These are phyloP conservation scores for Drosophila mauritiana DNA, from an alignment of 1,140 invertebrate species.

Conservation along the genomic window DNA sequence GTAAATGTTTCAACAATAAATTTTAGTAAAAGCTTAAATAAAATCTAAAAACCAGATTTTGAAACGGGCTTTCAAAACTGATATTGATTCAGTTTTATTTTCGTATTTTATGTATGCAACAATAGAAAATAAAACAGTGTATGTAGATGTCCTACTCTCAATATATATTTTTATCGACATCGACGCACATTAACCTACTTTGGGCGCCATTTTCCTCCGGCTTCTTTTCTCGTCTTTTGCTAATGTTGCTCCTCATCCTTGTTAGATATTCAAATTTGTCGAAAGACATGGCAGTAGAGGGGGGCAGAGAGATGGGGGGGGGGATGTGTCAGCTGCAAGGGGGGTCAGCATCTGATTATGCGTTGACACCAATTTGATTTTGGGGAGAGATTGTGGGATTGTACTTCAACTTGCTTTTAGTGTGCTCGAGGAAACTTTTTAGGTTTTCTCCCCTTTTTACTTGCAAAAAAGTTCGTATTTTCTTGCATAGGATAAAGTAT, in stretches of 20 bases:
- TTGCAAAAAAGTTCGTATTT: too few relatives aligned
- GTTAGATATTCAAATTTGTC: conserved; percentile 76
- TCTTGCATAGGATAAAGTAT: too few relatives aligned
- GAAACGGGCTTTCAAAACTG: too few relatives aligned
- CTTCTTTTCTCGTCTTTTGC: conserved; percentile 14
- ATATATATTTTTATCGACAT: conserved; percentile 70
- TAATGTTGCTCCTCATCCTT: conserved; percentile 61
- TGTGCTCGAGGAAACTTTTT: background rate
- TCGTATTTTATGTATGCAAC: conserved; percentile 2
- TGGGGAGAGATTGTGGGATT: conserved; percentile 11
- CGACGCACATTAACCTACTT: conserved; percentile 79
- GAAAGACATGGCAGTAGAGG: conserved; percentile 23
- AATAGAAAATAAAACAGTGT: conserved; percentile 2
- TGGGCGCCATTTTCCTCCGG: conserved; percentile 53
- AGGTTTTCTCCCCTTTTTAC: background rate
- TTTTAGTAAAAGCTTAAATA: too few relatives aligned
- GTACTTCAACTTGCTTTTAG: conserved; percentile 8
- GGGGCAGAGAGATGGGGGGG: background rate
- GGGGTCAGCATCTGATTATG: conserved; percentile 63
- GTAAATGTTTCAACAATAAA: background rate
- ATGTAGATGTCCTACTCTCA: conserved; percentile 18
- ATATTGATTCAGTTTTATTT: background rate
- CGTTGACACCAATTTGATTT: conserved; percentile 62
- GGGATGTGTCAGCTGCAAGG: conserved; percentile 4
- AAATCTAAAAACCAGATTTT: background rate